Percentiles rank a stretch among this genome's conserved stretches.
These are phyloP conservation scores for Chrysogorgia sp. DNA, from an alignment of 92 coral and sea anemone species.

Conservation along the genomic window DNA sequence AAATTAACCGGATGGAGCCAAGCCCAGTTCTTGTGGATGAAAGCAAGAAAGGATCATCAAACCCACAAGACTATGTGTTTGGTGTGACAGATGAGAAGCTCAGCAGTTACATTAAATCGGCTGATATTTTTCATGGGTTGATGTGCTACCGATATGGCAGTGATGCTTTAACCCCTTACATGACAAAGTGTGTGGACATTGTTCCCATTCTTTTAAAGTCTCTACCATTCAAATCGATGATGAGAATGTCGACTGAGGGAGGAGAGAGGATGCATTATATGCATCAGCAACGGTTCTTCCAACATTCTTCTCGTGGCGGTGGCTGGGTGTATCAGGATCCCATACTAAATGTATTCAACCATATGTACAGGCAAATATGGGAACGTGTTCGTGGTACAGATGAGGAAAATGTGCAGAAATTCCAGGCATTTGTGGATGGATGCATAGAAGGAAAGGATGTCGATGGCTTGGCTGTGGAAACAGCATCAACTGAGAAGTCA, in stretches of 20 bases:
- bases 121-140: constrained; percentile 56
- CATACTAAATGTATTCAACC: constrained; percentile 48
- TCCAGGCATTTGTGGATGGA: constrained; percentile 24
- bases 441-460: not conserved
- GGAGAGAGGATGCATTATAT: too few relatives aligned
- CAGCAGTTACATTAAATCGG: constrained; percentile 24
- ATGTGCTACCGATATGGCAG: too few relatives aligned
- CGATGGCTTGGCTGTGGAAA: not conserved
- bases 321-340: constrained; percentile 58
- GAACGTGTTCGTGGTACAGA: constrained; percentile 14
- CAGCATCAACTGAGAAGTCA: not conserved
- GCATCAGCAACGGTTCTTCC: too few relatives aligned
- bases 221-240: too few relatives aligned
- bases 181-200: too few relatives aligned
- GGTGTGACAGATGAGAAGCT: constrained; percentile 34
- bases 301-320: too few relatives aligned
- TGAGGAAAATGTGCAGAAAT: too few relatives aligned
- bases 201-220: too few relatives aligned
- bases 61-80: constrained; percentile 43
- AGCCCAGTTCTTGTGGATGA: constrained; percentile 25
- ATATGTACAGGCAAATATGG: constrained; percentile 56
- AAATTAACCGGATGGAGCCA: constrained; percentile 53
- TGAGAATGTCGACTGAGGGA: too few relatives aligned
- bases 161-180: too few relatives aligned
- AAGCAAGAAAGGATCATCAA: constrained; percentile 20